Evolutionary conservation across 2,113 vertebrate species (phyloP), one percentile per base, ranked within the genome.

Genomic region (Plecturocebus donacophilus): DNA sequence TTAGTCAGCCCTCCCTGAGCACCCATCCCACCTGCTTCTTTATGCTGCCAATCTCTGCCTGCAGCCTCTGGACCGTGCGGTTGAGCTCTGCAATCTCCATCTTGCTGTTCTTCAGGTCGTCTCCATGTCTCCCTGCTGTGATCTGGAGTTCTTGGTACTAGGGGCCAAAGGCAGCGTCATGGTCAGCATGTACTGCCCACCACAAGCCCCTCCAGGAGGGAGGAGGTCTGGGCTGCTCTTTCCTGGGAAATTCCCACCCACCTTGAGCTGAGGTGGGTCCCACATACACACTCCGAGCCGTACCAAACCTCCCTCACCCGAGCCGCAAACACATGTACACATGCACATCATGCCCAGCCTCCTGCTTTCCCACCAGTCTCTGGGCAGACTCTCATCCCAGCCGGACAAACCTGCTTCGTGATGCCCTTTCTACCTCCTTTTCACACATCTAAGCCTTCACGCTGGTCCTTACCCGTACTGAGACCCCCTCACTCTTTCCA

Each of bases 141-240:
- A 68, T 38, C 98, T 99, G 98, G 97, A 99, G 99, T 96, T 99
- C 99, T 96, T 99, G 98, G 40, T 98, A 99, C 99, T 99, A 42
- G 82, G 64, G 42, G 40, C 17, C 81, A 94, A 84, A 96, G 23
- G 20, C 87, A 95, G 47, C 71, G 66, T 35, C 77, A 6, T 1
- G 8, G 61, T 94, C 91, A 97, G 68, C 27, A 58, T 81, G 45
- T n/a, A 61, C 8, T 30, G 21, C 38, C 58, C 68, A n/a, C 61
- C 9, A 2, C 3, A 1, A 45, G 14, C n/a, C 49, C 45, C 77
- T 81, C 35, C 25, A 21, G 54, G 25, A 56, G 35, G 56, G 47
- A 35, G 56, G 19, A 45, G 12, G 6, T n/a, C 87, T 96, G 35
- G 10, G 14, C 25, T 14, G 10, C 27, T 75, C 38, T 89, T 1